phyloP scores from a whole-genome alignment of 92 coral and sea anemone species.

The Nematostella vectensis region DNA sequence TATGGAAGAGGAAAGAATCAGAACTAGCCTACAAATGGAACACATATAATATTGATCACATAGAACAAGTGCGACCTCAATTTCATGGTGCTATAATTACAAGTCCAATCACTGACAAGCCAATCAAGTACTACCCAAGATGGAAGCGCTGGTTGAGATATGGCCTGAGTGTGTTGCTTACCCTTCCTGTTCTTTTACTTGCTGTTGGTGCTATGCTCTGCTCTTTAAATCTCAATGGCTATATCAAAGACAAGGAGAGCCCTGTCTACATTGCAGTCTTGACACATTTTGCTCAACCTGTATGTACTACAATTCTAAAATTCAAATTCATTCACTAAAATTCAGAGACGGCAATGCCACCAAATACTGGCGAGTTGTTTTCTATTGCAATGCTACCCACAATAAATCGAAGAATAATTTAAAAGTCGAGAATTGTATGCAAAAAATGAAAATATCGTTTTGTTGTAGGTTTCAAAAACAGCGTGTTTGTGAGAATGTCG shows the following conservation, averaged over 20 bases:
- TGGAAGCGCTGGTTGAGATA: conserved; percentile 97
- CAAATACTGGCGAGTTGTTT: no score
- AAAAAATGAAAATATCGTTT: no score
- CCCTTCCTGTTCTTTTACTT: conserved; percentile 67
- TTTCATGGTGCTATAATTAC: conserved; percentile 64
- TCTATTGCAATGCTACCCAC: no score
- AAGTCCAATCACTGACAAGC: conserved; percentile 92
- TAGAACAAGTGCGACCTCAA: conserved; percentile 78
- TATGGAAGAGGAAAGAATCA: conserved; percentile 90
- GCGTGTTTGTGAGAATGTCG: no score
- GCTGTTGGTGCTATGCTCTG: conserved; percentile 96
- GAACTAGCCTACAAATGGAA: conserved; percentile 80
- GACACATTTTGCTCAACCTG: conserved; percentile 96
- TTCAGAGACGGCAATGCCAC: no score
- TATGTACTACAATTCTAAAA: no score
- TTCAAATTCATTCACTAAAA: no score
- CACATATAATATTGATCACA: conserved; percentile 62
- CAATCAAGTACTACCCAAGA: conserved; percentile 83
- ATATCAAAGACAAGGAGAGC: conserved; percentile 93
- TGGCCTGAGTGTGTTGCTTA: conserved; percentile 79
- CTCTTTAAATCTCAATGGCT: conserved; percentile 93
- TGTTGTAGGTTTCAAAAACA: no score
- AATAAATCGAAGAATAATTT: no score
- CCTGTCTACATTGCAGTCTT: conserved; percentile 79
- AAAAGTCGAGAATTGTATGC: no score